Conservation (phyloP, 2,888 invertebrate genomes). For the Drosophila villosipedis region DNA sequence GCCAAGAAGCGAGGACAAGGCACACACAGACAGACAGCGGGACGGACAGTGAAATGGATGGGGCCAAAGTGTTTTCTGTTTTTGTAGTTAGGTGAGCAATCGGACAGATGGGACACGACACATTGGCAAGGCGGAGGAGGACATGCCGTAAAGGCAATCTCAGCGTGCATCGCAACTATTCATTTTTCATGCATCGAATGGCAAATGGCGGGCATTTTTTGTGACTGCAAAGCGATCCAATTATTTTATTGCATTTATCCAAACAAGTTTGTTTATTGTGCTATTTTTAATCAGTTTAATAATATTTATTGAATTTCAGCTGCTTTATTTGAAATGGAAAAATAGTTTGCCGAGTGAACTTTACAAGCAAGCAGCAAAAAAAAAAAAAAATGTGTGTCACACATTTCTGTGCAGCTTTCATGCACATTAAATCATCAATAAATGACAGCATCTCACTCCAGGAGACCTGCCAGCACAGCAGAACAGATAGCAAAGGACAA, state of each 20-base stretch:
- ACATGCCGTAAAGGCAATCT: slow-evolving; percentile 17
- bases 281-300: slow-evolving; percentile 1
- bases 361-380: too few species aligned
- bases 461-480: neutral
- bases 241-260: slow-evolving; percentile 1
- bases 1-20: slow-evolving; percentile 32
- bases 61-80: slow-evolving; percentile 40
- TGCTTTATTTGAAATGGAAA: neutral
- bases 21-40: neutral
- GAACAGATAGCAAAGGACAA: slow-evolving; percentile 6
- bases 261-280: neutral
- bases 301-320: neutral
- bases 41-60: slow-evolving; percentile 1
- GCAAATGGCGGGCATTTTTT: slow-evolving; percentile 54
- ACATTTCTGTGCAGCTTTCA: slow-evolving; percentile 13
- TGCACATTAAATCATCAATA: slow-evolving; percentile 50
- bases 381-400: slow-evolving; percentile 10
- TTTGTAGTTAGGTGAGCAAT: slow-evolving; percentile 42
- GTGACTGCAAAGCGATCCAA: slow-evolving; percentile 12
- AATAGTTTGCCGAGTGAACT: neutral
- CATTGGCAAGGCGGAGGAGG: neutral
- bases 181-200: slow-evolving; percentile 53
- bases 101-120: slow-evolving; percentile 18
- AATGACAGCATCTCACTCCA: slow-evolving; percentile 26
- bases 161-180: slow-evolving; percentile 16